Evolutionary conservation across 2,797 vertebrate species (phyloP), one percentile per base, ranked within the genome.

Genomic region (Pampus argenteus): DNA sequence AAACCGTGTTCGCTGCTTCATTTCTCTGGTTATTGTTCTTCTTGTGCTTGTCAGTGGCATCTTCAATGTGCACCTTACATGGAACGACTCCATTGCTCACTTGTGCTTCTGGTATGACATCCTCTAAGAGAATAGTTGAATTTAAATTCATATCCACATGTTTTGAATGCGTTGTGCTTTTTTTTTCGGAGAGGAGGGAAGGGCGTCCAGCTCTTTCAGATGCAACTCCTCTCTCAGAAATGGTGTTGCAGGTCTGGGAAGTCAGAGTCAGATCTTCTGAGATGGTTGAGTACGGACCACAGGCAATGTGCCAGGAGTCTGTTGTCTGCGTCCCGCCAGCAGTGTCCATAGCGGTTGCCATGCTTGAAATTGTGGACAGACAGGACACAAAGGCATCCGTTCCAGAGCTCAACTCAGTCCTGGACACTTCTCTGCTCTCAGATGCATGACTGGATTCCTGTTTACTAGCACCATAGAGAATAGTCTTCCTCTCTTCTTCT

Each of bases 211-310:
- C 63, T 49, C 9, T 76, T 42, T 70, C 59, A 20, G 85, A 78
- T 58, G 81, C n/a, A n/a, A 76, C 76, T 69, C 60, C 80, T 76
- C 88, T 93, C 86, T 93, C 93, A 85, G 95, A 96, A 91, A 95
- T 86, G 84, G 92, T 88, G 81, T 92, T 84, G 87, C 93, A 95
- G 47, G 93, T 94, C 89, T 90, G 95, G 77, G 86, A 91, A 60
- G 92, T 73, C 84, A 81, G 87, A 29, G 91, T 96, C 42, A 85
- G 67, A 87, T 96, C 95, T 79, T 96, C 95, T 76, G 95, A 96
- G 86, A 94, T 84, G 74, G 92, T 89, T 29, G 91, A 92, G 65
- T 89, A 88, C 28, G 92, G 89, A 79, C 85, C 88, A 82, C 94
- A 89, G 40, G 91, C 86, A 55, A 88, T 29, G 54, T 92, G 90